phyloP scores from a whole-genome alignment of 2,113 vertebrate species.

The Phaethornis superciliosus region DNA sequence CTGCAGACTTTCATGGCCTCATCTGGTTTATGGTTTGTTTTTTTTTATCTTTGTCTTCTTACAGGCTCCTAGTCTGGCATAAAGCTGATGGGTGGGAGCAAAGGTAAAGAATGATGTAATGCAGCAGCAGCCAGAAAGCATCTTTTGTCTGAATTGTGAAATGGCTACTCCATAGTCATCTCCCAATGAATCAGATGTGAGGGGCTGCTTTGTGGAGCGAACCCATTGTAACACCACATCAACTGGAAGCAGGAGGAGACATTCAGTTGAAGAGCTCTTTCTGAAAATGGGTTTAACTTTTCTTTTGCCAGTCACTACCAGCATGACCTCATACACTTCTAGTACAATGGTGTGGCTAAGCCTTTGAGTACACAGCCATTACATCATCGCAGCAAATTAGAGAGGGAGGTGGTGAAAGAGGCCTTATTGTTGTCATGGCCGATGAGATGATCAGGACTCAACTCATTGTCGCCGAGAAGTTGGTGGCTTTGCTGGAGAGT shows the following conservation, averaged over 20 bases:
- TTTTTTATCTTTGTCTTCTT: conserved; percentile 22
- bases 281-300: conserved; percentile 79
- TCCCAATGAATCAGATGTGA: conserved; percentile 74
- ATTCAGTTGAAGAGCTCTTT: conserved; percentile 71
- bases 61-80: conserved; percentile 52
- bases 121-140: conserved; percentile 72
- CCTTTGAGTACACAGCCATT: conserved; percentile 83
- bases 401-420: conserved; percentile 67
- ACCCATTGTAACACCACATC: conserved; percentile 59
- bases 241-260: conserved; percentile 71
- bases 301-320: conserved; percentile 78
- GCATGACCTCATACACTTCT: conserved; percentile 83
- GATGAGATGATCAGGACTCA: conserved; percentile 75
- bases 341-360: conserved; percentile 84
- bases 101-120: conserved; percentile 84
- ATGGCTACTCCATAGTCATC: conserved; percentile 71
- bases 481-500: conserved; percentile 91
- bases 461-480: conserved; percentile 81
- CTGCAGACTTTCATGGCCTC: not conserved
- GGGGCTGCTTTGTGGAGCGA: conserved; percentile 73
- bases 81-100: conserved; percentile 72
- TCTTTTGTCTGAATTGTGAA: conserved; percentile 75
- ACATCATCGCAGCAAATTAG: conserved; percentile 78
- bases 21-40: not conserved
- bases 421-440: conserved; percentile 78